These are phyloP conservation scores for Leucoma salicis DNA, from an alignment of 2,888 invertebrate genomes.

Conservation along the genomic window DNA sequence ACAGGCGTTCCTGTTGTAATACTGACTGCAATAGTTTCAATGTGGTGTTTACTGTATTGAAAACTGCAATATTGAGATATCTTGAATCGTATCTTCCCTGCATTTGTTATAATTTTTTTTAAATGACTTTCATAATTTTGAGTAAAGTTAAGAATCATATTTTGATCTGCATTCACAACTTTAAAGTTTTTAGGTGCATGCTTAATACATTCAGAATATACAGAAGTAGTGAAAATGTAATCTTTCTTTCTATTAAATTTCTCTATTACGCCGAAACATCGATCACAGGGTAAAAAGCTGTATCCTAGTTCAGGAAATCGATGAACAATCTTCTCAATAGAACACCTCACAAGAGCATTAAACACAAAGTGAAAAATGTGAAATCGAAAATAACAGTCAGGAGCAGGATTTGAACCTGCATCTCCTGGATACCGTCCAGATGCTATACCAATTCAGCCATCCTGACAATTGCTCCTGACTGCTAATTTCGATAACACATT, in stretches of 20 bases:
- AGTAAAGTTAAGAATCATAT: slow-evolving; percentile 10
- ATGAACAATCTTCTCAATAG: too few relatives aligned
- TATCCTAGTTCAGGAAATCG: too few relatives aligned
- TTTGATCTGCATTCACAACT: slow-evolving; percentile 10
- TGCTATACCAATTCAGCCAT: too few relatives aligned
- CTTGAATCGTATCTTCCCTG: slow-evolving; percentile 7
- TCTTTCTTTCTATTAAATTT: slow-evolving; percentile 7
- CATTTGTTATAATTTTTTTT: slow-evolving; percentile 6
- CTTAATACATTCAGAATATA: slow-evolving; percentile 11
- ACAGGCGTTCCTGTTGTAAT: slow-evolving; percentile 10
- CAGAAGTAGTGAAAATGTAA: slow-evolving; percentile 8
- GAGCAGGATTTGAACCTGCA: too few relatives aligned
- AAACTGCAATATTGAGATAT: slow-evolving; percentile 5
- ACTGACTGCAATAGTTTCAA: slow-evolving; percentile 10
- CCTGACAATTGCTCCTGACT: too few relatives aligned
- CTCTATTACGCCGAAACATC: slow-evolving; percentile 4
- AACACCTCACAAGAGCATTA: too few relatives aligned
- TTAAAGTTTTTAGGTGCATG: slow-evolving; percentile 10
- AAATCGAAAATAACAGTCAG: too few relatives aligned
- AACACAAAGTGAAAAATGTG: too few relatives aligned
- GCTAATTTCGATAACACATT: too few relatives aligned
- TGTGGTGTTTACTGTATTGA: slow-evolving; percentile 6
- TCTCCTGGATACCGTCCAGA: too few relatives aligned
- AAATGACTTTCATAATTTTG: slow-evolving; percentile 3
- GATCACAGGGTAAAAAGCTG: too few relatives aligned